Evolutionary conservation across 1,140 invertebrate species (phyloP).

Genomic region (Papilio helenus): DNA sequence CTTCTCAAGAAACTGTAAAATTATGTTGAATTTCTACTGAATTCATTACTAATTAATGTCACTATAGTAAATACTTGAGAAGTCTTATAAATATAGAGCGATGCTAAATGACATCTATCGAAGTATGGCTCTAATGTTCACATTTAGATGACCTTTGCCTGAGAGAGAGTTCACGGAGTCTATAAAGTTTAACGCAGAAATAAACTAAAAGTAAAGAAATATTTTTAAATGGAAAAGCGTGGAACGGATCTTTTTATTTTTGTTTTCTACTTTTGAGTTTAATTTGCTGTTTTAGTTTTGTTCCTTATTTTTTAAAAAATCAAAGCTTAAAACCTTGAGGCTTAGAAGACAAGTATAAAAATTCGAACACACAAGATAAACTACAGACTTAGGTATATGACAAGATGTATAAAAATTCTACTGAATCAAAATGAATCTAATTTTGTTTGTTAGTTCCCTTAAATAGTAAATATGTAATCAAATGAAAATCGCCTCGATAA

Average conservation of each 20-base stretch:
- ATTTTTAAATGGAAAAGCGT: not conserved
- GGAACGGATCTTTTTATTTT: not conserved
- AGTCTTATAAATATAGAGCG: not conserved
- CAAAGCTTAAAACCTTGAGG: not conserved
- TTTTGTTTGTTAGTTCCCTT: too few relatives aligned
- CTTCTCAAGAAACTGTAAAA: not conserved
- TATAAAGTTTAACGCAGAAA: not conserved
- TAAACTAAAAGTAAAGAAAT: not conserved
- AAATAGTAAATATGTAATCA: too few relatives aligned
- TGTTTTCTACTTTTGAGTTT: not conserved
- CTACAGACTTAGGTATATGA: too few relatives aligned
- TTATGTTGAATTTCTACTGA: too few relatives aligned
- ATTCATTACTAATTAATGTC: too few relatives aligned
- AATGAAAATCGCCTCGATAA: not conserved
- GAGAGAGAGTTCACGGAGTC: not conserved
- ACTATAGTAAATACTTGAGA: too few relatives aligned
- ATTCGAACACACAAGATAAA: not conserved
- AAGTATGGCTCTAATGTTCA: not conserved
- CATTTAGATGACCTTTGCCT: not conserved
- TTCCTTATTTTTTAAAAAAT: not conserved
- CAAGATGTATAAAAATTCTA: too few relatives aligned
- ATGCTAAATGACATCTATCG: not conserved
- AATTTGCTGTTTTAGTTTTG: not conserved
- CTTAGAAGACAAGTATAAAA: not conserved
- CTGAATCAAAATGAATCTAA: too few relatives aligned